phyloP scores from a whole-genome alignment of 2,888 invertebrate genomes.

The Nymphalis polychloros region DNA sequence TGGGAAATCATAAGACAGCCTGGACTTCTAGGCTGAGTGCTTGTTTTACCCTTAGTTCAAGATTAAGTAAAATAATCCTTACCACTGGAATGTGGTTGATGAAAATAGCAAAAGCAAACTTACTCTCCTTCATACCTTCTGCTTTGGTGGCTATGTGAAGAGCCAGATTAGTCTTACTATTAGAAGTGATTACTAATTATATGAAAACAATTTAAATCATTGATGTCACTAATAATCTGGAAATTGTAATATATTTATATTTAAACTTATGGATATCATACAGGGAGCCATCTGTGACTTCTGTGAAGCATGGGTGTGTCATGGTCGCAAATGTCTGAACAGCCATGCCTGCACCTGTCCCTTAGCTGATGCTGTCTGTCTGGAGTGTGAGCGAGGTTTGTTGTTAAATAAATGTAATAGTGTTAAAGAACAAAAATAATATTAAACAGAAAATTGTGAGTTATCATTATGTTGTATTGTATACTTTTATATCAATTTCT shows the following conservation, averaged over 20 bases:
- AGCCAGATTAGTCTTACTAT: too few species aligned
- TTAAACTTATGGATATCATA: constrained; percentile 25
- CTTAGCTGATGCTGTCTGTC: constrained; percentile 91
- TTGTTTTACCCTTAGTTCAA: neutral
- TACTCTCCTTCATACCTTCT: too few species aligned
- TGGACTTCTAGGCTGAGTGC: too few species aligned
- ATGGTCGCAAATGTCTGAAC: constrained; percentile 94
- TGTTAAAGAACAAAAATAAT: neutral
- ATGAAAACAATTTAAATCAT: too few species aligned
- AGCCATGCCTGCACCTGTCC: constrained; percentile 96
- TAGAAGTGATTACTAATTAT: too few species aligned
- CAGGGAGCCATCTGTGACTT: constrained; percentile 98
- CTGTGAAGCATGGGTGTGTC: constrained; percentile 99
- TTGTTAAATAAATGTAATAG: neutral
- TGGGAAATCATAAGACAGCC: too few species aligned
- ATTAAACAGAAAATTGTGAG: neutral
- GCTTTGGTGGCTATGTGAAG: too few species aligned
- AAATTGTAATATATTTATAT: too few species aligned
- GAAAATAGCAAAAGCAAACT: too few species aligned
- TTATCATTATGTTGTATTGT: neutral
- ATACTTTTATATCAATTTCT: constrained; percentile 17
- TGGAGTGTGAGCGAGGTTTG: constrained; percentile 92
- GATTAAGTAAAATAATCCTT: neutral
- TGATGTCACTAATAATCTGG: neutral
- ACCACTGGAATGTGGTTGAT: too few species aligned